phyloP scores from a whole-genome alignment of 2,113 vertebrate species.

The Hippopotamus amphibius region DNA sequence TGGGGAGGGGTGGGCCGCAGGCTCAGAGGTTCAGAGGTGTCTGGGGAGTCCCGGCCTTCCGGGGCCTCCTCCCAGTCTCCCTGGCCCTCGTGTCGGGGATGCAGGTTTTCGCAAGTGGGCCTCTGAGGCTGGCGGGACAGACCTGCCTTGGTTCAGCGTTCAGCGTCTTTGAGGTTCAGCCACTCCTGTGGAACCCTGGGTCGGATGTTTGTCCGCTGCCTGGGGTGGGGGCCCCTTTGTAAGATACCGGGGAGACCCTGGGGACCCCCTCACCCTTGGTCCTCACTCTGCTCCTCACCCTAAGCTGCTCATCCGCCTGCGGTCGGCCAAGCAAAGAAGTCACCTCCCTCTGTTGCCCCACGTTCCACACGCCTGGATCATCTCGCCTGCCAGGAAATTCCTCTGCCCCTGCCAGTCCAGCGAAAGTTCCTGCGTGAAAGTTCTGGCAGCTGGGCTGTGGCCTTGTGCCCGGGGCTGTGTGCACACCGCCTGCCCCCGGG shows the following conservation, averaged over 20 bases:
- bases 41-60: neutral
- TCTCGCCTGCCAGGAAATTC: neutral
- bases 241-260: neutral
- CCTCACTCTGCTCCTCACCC: neutral
- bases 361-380: neutral
- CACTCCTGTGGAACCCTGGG: neutral
- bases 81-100: too few relatives aligned
- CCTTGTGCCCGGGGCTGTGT: neutral
- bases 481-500: rapidly evolving
- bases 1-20: neutral
- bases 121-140: neutral
- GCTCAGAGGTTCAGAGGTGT: neutral
- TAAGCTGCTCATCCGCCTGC: neutral
- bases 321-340: neutral
- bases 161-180: neutral
- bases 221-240: neutral
- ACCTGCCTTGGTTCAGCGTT: neutral
- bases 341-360: neutral
- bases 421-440: neutral
- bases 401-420: neutral
- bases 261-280: neutral
- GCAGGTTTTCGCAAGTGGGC: neutral
- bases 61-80: too few relatives aligned
- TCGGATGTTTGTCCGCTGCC: neutral
- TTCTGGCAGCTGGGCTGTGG: neutral